phyloP scores from a whole-genome alignment of 2,113 vertebrate genomes.

The Pithys albifrons region DNA sequence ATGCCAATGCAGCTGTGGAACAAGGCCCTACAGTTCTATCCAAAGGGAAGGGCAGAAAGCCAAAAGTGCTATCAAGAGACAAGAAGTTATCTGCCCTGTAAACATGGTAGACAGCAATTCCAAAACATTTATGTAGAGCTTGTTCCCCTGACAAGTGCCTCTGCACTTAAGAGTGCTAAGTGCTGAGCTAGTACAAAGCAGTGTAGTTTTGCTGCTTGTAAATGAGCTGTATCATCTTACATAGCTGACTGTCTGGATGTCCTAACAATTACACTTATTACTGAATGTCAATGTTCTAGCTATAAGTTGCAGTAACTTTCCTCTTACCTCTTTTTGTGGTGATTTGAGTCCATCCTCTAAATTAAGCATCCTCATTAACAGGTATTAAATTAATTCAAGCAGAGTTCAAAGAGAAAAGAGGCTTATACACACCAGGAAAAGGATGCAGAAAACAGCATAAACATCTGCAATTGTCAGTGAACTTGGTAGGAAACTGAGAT shows the following conservation, averaged over 20 bases:
- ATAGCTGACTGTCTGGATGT: background rate
- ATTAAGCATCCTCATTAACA: background rate
- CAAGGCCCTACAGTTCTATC: background rate
- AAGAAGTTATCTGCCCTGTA: background rate
- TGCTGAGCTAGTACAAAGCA: background rate
- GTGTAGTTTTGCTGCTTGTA: background rate
- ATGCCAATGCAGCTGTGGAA: background rate
- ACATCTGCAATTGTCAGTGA: background rate
- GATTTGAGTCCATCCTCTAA: background rate
- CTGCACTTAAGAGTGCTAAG: background rate
- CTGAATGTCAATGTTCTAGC: background rate
- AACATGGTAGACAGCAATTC: background rate
- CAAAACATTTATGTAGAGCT: background rate
- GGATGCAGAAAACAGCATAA: background rate
- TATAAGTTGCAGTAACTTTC: background rate
- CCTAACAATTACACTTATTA: background rate
- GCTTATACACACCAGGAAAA: background rate
- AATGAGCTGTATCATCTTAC: background rate
- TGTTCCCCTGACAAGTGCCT: background rate
- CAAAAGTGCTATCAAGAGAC: background rate
- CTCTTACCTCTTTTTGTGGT: background rate
- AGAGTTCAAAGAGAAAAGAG: background rate
- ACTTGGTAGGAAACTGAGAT: background rate
- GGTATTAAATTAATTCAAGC: background rate
- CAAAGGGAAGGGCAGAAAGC: background rate